Evolutionary conservation across 2,113 vertebrate species (phyloP).

Genomic region (Bucco capensis): DNA sequence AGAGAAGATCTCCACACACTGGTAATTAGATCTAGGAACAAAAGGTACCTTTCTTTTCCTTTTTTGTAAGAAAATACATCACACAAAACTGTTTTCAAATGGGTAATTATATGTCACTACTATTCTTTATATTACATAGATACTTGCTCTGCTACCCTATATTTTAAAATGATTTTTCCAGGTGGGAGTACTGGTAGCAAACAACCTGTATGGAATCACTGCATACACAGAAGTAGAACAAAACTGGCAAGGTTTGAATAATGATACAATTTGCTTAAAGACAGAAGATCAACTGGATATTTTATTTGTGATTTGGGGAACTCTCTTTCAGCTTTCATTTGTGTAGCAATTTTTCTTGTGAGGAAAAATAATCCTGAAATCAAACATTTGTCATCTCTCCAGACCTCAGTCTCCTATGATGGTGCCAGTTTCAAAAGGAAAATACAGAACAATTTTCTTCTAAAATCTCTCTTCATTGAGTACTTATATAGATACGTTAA

Average conservation of each 20-base stretch:
- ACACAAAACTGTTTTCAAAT: neutral
- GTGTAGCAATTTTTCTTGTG: neutral
- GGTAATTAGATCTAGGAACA: neutral
- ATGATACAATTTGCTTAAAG: neutral
- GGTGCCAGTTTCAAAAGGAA: neutral
- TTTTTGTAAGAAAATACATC: neutral
- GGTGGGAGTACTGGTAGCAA: neutral
- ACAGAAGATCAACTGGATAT: neutral
- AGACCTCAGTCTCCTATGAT: neutral
- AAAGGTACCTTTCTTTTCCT: neutral
- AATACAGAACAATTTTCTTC: neutral
- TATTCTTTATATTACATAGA: neutral
- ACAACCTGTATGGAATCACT: neutral
- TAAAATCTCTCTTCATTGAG: neutral
- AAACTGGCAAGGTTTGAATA: neutral
- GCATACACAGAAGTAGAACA: neutral
- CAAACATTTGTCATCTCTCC: neutral
- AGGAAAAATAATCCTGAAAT: neutral
- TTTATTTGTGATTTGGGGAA: neutral
- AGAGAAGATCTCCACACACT: neutral
- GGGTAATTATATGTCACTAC: neutral
- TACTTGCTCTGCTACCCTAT: neutral
- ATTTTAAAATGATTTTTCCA: neutral
- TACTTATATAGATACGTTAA: neutral
- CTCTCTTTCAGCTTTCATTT: neutral